phyloP scores from a whole-genome alignment of 2,797 vertebrate genomes.

The Microtus agrestis region DNA sequence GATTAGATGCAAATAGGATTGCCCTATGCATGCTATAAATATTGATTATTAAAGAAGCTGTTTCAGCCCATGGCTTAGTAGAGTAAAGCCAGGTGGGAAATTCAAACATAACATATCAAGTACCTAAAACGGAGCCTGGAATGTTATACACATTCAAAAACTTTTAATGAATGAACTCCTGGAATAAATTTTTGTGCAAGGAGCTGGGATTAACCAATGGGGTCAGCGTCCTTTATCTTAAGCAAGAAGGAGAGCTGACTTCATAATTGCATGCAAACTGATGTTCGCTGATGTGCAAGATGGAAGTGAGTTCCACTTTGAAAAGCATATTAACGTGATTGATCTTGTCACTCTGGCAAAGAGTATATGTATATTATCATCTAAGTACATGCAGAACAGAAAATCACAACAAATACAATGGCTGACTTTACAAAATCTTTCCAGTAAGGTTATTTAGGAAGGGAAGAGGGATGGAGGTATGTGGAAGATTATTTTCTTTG shows the following conservation, averaged over 20 bases:
- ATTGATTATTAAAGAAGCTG: too few species aligned
- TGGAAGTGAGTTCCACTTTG: conserved; percentile 26
- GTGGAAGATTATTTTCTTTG: conserved; percentile 58
- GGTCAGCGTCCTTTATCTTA: conserved; percentile 11
- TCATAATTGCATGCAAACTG: conserved; percentile 31
- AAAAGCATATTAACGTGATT: conserved; percentile 8
- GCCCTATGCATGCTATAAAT: too few species aligned
- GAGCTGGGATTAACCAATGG: neutral
- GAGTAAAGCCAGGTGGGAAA: too few species aligned
- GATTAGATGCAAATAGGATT: too few species aligned
- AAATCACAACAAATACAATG: conserved; percentile 33
- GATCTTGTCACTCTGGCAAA: conserved; percentile 25
- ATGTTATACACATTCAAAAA: neutral
- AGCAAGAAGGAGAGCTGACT: conserved; percentile 22
- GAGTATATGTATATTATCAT: neutral
- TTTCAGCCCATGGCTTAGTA: too few species aligned
- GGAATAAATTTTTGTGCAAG: conserved; percentile 33
- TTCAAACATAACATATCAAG: neutral
- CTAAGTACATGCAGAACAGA: neutral
- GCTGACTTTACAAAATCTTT: conserved; percentile 31
- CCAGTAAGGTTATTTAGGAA: conserved; percentile 61
- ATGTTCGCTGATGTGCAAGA: conserved; percentile 29
- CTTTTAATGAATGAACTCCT: conserved; percentile 8
- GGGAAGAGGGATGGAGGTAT: conserved; percentile 26
- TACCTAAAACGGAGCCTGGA: neutral